These are phyloP conservation scores for Xestobium rufovillosum DNA, from an alignment of 2,888 invertebrate genomes.

Conservation along the genomic window DNA sequence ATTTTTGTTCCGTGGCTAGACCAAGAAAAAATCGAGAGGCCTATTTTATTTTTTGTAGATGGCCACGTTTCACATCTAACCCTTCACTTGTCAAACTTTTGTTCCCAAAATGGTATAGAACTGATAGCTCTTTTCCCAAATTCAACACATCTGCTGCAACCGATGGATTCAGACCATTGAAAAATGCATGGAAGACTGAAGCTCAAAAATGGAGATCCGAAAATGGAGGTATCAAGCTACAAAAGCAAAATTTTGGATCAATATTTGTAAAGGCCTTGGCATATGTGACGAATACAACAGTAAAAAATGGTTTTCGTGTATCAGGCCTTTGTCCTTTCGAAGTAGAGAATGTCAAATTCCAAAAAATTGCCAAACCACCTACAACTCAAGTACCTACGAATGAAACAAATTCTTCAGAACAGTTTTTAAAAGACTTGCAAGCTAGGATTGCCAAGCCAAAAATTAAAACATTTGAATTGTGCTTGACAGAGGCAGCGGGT, in stretches of 20 bases:
- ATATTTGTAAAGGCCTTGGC: conserved; percentile 9
- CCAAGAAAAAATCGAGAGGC: conserved; percentile 10
- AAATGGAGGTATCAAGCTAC: conserved; percentile 11
- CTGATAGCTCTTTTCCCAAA: conserved; percentile 20
- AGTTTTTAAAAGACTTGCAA: too few species aligned
- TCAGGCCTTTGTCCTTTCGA: conserved; percentile 11
- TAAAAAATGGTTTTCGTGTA: conserved; percentile 14
- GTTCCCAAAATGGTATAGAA: conserved; percentile 17
- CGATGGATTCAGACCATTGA: conserved; percentile 18
- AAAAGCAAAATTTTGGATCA: conserved; percentile 12
- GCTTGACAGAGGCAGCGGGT: too few species aligned
- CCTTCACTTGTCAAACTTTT: conserved; percentile 13
- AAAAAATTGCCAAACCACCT: conserved; percentile 12
- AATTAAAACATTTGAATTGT: too few species aligned
- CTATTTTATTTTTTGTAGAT: conserved; percentile 12
- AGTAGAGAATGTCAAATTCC: conserved; percentile 14
- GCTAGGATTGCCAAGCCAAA: too few species aligned
- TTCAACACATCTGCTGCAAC: conserved; percentile 19
- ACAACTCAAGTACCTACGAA: too few species aligned
- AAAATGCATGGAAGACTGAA: conserved; percentile 22
- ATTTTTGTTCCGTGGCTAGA: conserved; percentile 29
- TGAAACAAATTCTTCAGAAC: too few species aligned
- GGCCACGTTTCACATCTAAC: conserved; percentile 14
- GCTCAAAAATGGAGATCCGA: conserved; percentile 11
- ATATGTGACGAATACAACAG: conserved; percentile 8